Conservation (phyloP, 2,797 vertebrate species). For the Emys orbicularis region DNA sequence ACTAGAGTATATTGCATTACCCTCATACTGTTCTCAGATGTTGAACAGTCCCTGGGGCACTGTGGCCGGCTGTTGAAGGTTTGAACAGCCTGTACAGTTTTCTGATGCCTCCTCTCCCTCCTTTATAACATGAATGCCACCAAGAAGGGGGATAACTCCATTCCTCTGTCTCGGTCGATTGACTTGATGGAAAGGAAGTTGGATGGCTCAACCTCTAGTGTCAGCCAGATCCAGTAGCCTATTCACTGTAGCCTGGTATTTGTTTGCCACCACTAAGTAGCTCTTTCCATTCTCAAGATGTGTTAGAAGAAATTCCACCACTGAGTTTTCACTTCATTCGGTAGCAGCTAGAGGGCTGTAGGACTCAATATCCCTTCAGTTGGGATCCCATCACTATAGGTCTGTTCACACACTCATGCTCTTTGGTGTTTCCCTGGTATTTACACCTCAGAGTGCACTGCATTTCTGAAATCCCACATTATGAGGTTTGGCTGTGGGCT, state of each 20-base stretch:
- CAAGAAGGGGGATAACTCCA: neutral
- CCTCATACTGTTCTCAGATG: rapidly evolving
- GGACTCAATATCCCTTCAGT: neutral
- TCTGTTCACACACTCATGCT: neutral
- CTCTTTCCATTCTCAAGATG: neutral
- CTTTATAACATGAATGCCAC: neutral
- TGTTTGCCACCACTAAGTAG: neutral
- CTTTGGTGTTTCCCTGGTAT: neutral
- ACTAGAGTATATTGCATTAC: neutral
- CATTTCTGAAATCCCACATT: neutral
- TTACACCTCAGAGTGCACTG: neutral
- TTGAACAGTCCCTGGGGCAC: neutral
- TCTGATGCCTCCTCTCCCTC: too few relatives aligned
- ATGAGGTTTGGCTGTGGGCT: neutral
- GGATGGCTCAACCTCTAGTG: neutral
- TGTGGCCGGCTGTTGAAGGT: neutral
- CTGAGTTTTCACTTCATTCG: neutral
- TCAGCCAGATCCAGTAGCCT: neutral
- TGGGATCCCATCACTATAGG: neutral
- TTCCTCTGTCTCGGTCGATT: neutral
- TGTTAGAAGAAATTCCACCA: neutral
- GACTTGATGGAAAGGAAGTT: neutral
- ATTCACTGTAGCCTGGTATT: rapidly evolving
- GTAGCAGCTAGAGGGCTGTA: neutral
- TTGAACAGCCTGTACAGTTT: neutral